phyloP scores from a whole-genome alignment of 2,888 invertebrate genomes.

The Andrena trimmerana region DNA sequence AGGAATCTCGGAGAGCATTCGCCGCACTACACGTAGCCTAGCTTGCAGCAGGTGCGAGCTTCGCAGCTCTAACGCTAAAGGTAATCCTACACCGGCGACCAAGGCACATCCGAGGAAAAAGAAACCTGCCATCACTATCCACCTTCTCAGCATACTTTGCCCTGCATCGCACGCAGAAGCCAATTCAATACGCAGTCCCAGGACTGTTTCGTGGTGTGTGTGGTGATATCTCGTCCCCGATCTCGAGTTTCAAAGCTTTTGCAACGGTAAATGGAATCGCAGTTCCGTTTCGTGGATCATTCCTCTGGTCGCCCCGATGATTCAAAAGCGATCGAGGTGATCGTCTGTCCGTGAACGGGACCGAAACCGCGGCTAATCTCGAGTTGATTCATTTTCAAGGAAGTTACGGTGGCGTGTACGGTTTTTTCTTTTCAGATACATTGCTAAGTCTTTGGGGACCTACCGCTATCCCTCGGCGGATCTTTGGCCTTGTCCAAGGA shows the following conservation, averaged over 20 bases:
- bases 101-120: conserved; percentile 83
- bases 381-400: background rate
- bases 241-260: too few relatives aligned
- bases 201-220: too few relatives aligned
- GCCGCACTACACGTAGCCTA: conserved; percentile 86
- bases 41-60: conserved; percentile 87
- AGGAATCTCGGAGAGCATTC: conserved; percentile 87
- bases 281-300: background rate
- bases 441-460: conserved; percentile 14
- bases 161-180: conserved; percentile 51
- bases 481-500: conserved; percentile 76
- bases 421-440: too few relatives aligned
- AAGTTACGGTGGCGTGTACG: background rate
- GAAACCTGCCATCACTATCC: conserved; percentile 81
- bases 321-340: background rate
- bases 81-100: conserved; percentile 85
- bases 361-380: conserved; percentile 39
- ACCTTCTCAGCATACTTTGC: conserved; percentile 76
- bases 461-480: conserved; percentile 69
- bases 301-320: background rate
- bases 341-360: conserved; percentile 74
- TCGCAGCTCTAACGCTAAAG: conserved; percentile 86
- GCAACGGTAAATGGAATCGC: too few relatives aligned
- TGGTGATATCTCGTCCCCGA: too few relatives aligned
- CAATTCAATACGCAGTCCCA: too few relatives aligned